phyloP scores from a whole-genome alignment of 2,113 vertebrate genomes.

The Ammodytes marinus region DNA sequence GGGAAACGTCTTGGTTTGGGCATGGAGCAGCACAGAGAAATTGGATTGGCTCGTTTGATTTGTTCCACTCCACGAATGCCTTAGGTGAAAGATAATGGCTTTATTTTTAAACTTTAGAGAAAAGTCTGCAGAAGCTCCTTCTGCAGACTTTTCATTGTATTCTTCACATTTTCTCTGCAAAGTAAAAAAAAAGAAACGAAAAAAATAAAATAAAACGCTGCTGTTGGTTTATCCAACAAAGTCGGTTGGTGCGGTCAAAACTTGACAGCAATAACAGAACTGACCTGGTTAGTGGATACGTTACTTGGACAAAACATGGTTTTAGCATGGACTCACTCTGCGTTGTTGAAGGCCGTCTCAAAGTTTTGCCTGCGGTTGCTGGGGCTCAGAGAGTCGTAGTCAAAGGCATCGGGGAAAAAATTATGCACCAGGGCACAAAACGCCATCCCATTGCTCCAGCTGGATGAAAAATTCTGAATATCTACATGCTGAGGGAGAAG shows the following conservation, averaged over 20 bases:
- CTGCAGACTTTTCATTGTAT: conserved; percentile 1
- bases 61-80: not conserved
- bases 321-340: conserved; percentile 90
- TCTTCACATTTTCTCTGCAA: not conserved
- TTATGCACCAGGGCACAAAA: conserved; percentile 98
- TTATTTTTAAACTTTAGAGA: not conserved
- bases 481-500: conserved; percentile 88
- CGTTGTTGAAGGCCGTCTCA: conserved; percentile 94
- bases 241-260: not conserved
- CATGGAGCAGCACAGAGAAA: not conserved
- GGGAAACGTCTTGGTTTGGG: conserved; percentile 13
- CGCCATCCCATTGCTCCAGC: conserved; percentile 98
- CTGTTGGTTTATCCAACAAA: conserved; percentile 1
- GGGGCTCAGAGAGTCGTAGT: conserved; percentile 92
- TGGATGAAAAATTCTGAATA: conserved; percentile 99
- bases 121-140: conserved; percentile 12
- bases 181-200: not conserved
- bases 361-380: conserved; percentile 97
- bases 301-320: not conserved
- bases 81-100: not conserved
- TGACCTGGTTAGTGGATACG: conserved; percentile 30
- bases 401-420: conserved; percentile 97
- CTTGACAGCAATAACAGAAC: not conserved
- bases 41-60: not conserved
- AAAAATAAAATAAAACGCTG: not conserved